A percentile compares a stretch with the other conserved stretches of the same genome.
Conservation (phyloP, 2,888 invertebrate genomes). For the Melinopterus prodromus region DNA sequence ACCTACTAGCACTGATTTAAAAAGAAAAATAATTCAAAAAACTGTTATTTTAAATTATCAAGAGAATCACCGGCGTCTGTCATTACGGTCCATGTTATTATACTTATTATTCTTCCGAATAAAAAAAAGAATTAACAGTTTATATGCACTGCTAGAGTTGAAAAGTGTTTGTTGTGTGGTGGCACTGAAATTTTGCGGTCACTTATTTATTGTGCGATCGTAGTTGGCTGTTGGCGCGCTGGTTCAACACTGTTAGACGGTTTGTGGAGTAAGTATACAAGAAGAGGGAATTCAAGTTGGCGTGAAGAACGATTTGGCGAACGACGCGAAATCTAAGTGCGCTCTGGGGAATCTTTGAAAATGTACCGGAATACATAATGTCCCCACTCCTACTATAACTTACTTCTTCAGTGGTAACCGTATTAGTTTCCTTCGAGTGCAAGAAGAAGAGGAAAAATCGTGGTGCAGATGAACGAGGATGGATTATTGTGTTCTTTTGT, state of each 20-base stretch:
- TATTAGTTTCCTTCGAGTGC: conserved; percentile 28
- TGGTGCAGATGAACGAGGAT: background rate
- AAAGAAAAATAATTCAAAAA: conserved; percentile 26
- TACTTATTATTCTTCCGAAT: background rate
- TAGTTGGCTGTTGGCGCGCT: conserved; percentile 29
- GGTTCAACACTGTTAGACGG: conserved; percentile 23
- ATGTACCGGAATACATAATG: conserved; percentile 42
- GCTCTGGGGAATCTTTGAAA: conserved; percentile 42
- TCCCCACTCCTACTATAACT: conserved; percentile 36
- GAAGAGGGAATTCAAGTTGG: conserved; percentile 24
- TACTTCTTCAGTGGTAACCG: conserved; percentile 17
- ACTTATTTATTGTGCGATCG: background rate
- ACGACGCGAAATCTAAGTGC: conserved; percentile 43
- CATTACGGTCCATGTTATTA: conserved; percentile 9
- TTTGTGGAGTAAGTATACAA: background rate
- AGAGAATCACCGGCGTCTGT: background rate
- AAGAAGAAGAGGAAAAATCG: background rate
- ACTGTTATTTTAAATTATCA: background rate
- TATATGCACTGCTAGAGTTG: background rate
- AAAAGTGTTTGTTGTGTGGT: background rate
- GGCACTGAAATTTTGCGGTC: background rate
- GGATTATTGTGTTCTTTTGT: background rate
- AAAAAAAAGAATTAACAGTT: conserved; percentile 15
- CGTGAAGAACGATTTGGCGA: conserved; percentile 35
- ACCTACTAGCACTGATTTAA: conserved; percentile 20